Base-by-base conservation (phyloP, 2,797 vertebrate species). In the Gallinago stenura region DNA sequence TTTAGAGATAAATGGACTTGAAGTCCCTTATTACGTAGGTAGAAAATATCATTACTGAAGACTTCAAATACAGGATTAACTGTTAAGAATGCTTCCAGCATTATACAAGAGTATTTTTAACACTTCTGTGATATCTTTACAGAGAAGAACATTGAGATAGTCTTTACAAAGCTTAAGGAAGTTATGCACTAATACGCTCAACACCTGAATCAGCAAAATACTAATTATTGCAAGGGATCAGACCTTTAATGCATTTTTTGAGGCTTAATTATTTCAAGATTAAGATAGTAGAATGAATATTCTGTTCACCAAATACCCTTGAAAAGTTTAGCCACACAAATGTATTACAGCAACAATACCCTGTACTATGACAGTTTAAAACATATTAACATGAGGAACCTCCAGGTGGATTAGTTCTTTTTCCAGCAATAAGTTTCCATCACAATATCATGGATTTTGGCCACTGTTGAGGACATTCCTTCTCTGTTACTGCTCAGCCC, bases 1-100 rank as follows among this genome's bases (percentile, higher is more conserved):
- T 87, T 69, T 51, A 58, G 60, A 92, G 75, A 84, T 75, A 93
- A 95, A 87, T 24, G 60, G 70, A 25, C n/a, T 56, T 83, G 48
- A 94, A 96, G 28, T 53, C 39, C 62, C 28, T 84, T 82, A n/a
- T n/a, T 83, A 56, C 5, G n/a, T 25, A 81, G 64, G n/a, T 64
- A 68, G 61, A 77, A 94, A 85, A 93, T 57, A 35, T 12, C 16
- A 61, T 41, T 56, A 92, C 56, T 12, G 37, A 95, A 60, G 53
- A 89, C 83, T 92, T 77, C 26, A 78, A 64, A 80, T 68, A 79
- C 1, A 85, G 25, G 35, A 75, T 69, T 76, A 85, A 54, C 17
- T 69, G 91, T 66, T 35, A 62, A 57, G 56, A 37, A 57, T 25
- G 5, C 37, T 72, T 72, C 35, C 18, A 51, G 81, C 85, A 69